Base-by-base conservation (phyloP, 2,888 invertebrate genomes). In the Ditula angustiorana region DNA sequence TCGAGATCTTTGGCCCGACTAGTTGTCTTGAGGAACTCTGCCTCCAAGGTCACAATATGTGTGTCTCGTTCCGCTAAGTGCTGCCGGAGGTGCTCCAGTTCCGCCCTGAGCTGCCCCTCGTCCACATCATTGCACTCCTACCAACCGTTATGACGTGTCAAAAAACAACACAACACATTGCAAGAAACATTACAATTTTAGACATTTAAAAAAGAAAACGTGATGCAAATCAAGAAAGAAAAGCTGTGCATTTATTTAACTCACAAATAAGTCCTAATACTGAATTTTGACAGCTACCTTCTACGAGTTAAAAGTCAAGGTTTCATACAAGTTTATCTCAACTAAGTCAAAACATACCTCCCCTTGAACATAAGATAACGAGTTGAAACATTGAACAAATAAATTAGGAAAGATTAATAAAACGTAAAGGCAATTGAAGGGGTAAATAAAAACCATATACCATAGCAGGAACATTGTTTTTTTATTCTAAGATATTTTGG, bases 11-110 rank as follows among this genome's bases (percentile, higher is more conserved):
- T 95, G 79, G 96, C 94, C 77, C 96, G 96, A 52, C 96, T 96
- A 59, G 95, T 96, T 80, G 96, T 96, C 76, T 96, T 96, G 68
- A 97, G 91, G 84, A 97, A 96, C 82, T 97, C 97, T 1, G 96
- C 96, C 87, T 98, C 98, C 94, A 98, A 96, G 75, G 95, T 96
- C 69, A 96, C 94, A 75, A 98, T 96, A 81, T 98, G 97, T 71
- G 94, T 94, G 80, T 98, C 97, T 74, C 96, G 94, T 82, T 98
- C 97, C 13, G 96, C 90, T 30, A 98, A 88, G 73, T 96, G 95
- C 82, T 97, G 96, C 78, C 97, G 96, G 74, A 98, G 90, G 82
- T 96, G 96, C 82, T 97, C 97, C 80, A 98, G 96, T 92, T 98
- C 98, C 55, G 95, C 96, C 77, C 96, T 97, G 74, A 98, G 93